These are phyloP conservation scores for Chalcosyrphus nemorum DNA, from an alignment of 2,888 invertebrate species.

Conservation along the genomic window DNA sequence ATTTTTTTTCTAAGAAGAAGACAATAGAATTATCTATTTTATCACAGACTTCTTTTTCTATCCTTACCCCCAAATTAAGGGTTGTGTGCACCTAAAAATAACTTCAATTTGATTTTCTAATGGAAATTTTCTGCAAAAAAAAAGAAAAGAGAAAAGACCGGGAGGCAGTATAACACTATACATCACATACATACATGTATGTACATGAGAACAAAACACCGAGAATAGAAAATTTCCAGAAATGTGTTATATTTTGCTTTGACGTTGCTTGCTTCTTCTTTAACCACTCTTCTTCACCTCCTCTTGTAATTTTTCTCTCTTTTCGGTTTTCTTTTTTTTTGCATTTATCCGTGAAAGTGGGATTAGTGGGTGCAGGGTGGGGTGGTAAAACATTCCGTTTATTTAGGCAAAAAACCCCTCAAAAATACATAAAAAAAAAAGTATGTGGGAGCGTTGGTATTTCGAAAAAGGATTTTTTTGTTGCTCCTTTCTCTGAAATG, in stretches of 20 bases:
- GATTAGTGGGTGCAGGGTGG: constrained; percentile 15
- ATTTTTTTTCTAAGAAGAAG: not conserved
- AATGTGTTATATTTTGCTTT: constrained; percentile 23
- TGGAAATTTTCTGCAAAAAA: not conserved
- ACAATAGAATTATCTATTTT: constrained; percentile 23
- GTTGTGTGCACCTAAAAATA: constrained; percentile 12
- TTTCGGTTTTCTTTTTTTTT: not conserved
- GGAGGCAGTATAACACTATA: not conserved
- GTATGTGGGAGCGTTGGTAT: not conserved
- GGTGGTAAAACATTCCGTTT: constrained; percentile 18
- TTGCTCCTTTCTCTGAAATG: constrained; percentile 20
- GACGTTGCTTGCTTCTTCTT: not conserved
- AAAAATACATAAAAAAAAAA: not conserved
- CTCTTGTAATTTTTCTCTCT: not conserved
- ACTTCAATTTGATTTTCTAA: constrained; percentile 35
- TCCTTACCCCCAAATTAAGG: not conserved
- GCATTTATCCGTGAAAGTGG: constrained; percentile 17
- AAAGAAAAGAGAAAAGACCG: too few relatives aligned
- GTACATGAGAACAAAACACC: not conserved
- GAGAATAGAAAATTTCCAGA: constrained; percentile 17
- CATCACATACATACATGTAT: not conserved
- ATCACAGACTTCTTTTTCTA: not conserved
- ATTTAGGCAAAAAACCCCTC: constrained; percentile 14
- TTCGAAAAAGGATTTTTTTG: constrained; percentile 15
- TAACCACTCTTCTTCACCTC: not conserved